Conservation (phyloP, 2,113 vertebrate species). For the Thomomys bottae region DNA sequence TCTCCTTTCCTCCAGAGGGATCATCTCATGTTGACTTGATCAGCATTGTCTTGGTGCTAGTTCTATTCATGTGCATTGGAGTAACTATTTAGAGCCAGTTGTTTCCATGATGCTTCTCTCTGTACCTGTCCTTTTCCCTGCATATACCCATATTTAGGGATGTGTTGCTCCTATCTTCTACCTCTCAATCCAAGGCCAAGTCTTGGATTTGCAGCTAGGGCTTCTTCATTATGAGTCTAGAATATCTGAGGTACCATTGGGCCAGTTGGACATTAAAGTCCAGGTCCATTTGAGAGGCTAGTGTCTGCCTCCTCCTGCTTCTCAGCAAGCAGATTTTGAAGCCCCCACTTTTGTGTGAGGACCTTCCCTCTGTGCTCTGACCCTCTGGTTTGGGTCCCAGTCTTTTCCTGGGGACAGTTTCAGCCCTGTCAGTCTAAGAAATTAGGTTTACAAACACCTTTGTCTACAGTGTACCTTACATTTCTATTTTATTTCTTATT, state of each 20-base stretch:
- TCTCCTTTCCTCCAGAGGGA: background rate
- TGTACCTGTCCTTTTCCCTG: background rate
- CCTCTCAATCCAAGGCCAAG: background rate
- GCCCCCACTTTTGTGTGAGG: background rate
- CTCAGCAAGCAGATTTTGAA: background rate
- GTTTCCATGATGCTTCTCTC: background rate
- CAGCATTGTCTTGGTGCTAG: background rate
- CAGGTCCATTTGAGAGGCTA: background rate
- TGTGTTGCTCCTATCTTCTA: background rate
- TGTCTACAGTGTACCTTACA: background rate
- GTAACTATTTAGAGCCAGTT: background rate
- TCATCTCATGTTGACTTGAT: background rate
- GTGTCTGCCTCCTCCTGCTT: background rate
- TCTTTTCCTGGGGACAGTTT: background rate
- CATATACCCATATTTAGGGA: background rate
- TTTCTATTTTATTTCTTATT: conserved; percentile 32
- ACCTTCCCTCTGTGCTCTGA: background rate
- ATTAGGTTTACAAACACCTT: background rate
- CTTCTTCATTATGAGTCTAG: background rate
- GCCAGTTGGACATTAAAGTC: background rate
- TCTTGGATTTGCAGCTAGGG: background rate
- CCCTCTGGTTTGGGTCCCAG: background rate
- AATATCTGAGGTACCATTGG: background rate
- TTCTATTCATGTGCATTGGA: conserved; percentile 12
- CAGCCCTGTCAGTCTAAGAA: background rate